phyloP scores from a whole-genome alignment of 1,140 invertebrate genomes.

The Bombus sylvicola region DNA sequence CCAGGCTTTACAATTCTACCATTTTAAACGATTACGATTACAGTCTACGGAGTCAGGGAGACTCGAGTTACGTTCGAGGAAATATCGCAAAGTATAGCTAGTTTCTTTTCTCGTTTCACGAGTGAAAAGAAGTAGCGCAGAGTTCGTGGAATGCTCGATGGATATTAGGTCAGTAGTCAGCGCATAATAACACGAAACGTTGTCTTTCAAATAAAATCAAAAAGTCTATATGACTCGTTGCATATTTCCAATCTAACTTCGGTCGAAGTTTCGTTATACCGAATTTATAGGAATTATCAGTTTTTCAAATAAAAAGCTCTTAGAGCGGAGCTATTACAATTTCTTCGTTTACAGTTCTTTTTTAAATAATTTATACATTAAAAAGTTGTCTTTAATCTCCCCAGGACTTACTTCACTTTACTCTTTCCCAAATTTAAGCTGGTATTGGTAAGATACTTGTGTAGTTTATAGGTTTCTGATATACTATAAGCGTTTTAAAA shows the following conservation, averaged over 20 bases:
- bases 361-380: background rate
- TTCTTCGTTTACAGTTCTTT: background rate
- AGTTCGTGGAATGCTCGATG: background rate
- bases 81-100: background rate
- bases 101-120: background rate
- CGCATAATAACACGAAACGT: background rate
- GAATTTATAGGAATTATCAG: background rate
- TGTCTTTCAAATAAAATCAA: background rate
- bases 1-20: background rate
- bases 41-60: background rate
- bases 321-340: background rate
- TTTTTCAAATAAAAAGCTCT: background rate
- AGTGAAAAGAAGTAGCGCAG: background rate
- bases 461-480: too few species aligned
- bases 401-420: too few species aligned
- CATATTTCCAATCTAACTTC: background rate
- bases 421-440: too few species aligned
- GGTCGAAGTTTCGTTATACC: background rate
- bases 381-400: too few species aligned
- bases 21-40: constrained; percentile 30
- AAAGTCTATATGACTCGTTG: background rate
- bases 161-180: background rate
- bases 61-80: background rate
- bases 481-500: too few species aligned
- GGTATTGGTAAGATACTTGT: too few species aligned